A percentile compares a stretch with the other conserved stretches of the same genome.
Conservation (phyloP, 2,888 invertebrate genomes). For the Toxonevra muliebris region DNA sequence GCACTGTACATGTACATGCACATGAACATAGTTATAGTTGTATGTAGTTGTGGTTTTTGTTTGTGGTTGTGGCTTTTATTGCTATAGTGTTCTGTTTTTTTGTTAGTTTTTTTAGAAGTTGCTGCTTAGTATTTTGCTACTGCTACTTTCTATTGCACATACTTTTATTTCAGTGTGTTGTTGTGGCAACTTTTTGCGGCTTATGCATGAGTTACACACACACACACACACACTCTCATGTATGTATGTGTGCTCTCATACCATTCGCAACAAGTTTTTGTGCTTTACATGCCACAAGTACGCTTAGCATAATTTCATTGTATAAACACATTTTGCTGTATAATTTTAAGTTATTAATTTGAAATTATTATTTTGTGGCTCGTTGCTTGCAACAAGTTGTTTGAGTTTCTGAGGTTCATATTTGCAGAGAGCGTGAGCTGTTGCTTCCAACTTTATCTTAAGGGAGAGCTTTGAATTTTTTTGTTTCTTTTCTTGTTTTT, state of each 20-base stretch:
- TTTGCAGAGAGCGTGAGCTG: too few relatives aligned
- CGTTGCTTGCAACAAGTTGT: background rate
- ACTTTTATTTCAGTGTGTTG: constrained; percentile 9
- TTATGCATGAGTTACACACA: constrained; percentile 4
- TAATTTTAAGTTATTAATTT: constrained; percentile 17
- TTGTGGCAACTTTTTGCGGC: constrained; percentile 24
- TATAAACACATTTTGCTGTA: constrained; percentile 35
- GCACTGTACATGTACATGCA: background rate
- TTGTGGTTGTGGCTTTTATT: constrained; percentile 9
- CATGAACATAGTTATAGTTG: background rate
- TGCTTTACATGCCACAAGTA: constrained; percentile 37
- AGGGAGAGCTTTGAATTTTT: too few relatives aligned
- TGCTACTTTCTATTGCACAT: background rate
- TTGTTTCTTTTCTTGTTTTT: too few relatives aligned
- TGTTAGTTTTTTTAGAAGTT: constrained; percentile 1
- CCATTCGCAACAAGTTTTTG: constrained; percentile 22
- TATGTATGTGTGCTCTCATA: background rate
- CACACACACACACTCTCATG: background rate
- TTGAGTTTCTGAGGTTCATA: too few relatives aligned
- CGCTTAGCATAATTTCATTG: constrained; percentile 39
- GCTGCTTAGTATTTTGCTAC: background rate
- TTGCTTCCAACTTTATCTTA: too few relatives aligned
- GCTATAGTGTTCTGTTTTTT: background rate
- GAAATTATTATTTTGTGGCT: constrained; percentile 10
- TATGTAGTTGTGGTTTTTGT: constrained; percentile 6